Evolutionary conservation across 2,113 vertebrate genomes (phyloP).

Genomic region (Atlantisia rogersi): DNA sequence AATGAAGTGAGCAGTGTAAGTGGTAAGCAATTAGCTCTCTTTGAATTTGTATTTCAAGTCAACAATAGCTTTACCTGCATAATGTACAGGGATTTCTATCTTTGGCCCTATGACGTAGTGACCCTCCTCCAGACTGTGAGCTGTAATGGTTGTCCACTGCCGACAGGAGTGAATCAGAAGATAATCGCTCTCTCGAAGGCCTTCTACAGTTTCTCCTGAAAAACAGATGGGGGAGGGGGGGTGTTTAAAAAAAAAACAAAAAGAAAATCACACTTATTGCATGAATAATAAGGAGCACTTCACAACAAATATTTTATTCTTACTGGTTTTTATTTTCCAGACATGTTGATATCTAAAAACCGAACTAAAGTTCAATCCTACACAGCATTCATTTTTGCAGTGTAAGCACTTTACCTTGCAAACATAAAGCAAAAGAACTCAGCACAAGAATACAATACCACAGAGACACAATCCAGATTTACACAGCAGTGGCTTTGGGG

Average conservation of each 20-base stretch:
- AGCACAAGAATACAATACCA: neutral
- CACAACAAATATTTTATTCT: neutral
- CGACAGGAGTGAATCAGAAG: slow-evolving; percentile 97
- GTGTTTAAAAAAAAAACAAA: neutral
- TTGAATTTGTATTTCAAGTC: neutral
- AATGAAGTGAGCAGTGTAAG: neutral
- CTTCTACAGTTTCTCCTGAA: slow-evolving; percentile 91
- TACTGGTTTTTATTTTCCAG: neutral
- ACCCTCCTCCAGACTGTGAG: slow-evolving; percentile 97
- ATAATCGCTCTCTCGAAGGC: slow-evolving; percentile 93
- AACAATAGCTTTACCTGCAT: slow-evolving; percentile 86
- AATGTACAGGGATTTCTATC: slow-evolving; percentile 99
- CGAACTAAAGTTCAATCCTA: neutral
- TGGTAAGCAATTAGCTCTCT: neutral
- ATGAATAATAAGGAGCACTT: neutral
- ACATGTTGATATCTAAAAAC: neutral
- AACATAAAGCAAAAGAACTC: neutral
- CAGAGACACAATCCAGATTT: neutral
- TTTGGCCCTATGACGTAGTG: slow-evolving; percentile 99
- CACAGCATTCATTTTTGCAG: neutral
- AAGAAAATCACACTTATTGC: neutral
- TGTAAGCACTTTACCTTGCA: neutral
- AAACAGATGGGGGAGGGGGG: slow-evolving; percentile 9
- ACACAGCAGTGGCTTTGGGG: neutral
- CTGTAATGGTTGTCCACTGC: slow-evolving; percentile 98